Percentiles rank a stretch among this genome's conserved stretches.
Evolutionary conservation across 2,113 vertebrate genomes (phyloP).

Genomic region (Cepphus grylle): DNA sequence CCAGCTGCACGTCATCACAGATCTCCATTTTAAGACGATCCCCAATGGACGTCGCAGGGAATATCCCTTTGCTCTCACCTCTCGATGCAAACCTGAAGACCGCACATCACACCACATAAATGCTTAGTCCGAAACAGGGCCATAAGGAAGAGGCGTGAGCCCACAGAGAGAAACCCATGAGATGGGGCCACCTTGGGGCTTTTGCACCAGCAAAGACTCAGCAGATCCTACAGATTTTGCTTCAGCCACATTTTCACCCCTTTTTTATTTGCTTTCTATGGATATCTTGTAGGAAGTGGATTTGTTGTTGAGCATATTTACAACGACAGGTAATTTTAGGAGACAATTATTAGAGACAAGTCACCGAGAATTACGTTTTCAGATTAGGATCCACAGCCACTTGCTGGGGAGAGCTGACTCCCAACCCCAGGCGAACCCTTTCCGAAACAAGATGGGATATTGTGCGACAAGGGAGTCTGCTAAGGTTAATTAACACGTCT

Average conservation of each 20-base stretch:
- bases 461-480: not conserved
- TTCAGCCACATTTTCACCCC: not conserved
- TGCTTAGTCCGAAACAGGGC: not conserved
- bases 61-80: not conserved
- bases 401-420: not conserved
- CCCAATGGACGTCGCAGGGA: too few relatives aligned
- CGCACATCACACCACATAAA: rapidly evolving
- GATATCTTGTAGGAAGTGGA: not conserved
- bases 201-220: not conserved
- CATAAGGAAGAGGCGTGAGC: not conserved
- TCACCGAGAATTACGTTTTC: not conserved
- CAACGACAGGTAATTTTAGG: not conserved
- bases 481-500: not conserved
- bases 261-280: not conserved
- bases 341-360: not conserved
- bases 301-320: not conserved
- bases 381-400: not conserved
- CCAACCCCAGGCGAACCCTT: not conserved
- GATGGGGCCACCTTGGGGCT: not conserved
- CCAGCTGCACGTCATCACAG: too few relatives aligned
- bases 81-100: not conserved
- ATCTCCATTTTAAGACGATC: not conserved
- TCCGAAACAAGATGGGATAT: not conserved
- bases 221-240: not conserved
- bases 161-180: not conserved